Conservation (phyloP, 2,888 invertebrate species). For the Caenorhabditis doughertyi region DNA sequence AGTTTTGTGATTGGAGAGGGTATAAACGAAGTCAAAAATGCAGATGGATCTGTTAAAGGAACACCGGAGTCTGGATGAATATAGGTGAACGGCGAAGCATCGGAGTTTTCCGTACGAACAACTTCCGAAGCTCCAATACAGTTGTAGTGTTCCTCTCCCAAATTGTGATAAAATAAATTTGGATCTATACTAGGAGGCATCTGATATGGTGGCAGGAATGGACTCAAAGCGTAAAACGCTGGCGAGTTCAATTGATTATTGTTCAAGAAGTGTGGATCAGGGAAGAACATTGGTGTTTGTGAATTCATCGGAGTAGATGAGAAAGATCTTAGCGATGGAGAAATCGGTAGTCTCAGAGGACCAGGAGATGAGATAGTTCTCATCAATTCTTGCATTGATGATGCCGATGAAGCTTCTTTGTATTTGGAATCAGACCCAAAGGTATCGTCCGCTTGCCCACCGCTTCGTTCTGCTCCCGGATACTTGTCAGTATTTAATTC, state of each 20-base stretch:
- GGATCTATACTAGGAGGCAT: neutral
- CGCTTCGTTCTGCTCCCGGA: neutral
- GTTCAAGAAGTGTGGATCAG: slow-evolving; percentile 23
- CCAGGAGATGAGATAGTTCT: slow-evolving; percentile 3
- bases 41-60: slow-evolving; percentile 54
- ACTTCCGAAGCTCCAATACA: slow-evolving; percentile 21
- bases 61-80: slow-evolving; percentile 48
- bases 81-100: slow-evolving; percentile 20
- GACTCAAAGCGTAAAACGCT: slow-evolving; percentile 1
- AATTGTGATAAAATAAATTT: neutral
- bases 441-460: neutral
- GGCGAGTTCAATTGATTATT: slow-evolving; percentile 2
- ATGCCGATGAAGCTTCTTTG: neutral
- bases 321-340: slow-evolving; percentile 23
- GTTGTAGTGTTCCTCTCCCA: slow-evolving; percentile 1
- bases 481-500: neutral
- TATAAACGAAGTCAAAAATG: slow-evolving; percentile 45
- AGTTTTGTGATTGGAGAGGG: slow-evolving; percentile 54
- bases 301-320: slow-evolving; percentile 12
- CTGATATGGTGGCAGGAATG: slow-evolving; percentile 5
- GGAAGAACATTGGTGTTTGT: slow-evolving; percentile 10
- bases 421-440: neutral
- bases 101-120: neutral
- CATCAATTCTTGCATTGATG: slow-evolving; percentile 7
- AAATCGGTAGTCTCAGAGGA: neutral